Base-by-base conservation (phyloP, 2,888 invertebrate genomes). In the Drosophila multiciliata region DNA sequence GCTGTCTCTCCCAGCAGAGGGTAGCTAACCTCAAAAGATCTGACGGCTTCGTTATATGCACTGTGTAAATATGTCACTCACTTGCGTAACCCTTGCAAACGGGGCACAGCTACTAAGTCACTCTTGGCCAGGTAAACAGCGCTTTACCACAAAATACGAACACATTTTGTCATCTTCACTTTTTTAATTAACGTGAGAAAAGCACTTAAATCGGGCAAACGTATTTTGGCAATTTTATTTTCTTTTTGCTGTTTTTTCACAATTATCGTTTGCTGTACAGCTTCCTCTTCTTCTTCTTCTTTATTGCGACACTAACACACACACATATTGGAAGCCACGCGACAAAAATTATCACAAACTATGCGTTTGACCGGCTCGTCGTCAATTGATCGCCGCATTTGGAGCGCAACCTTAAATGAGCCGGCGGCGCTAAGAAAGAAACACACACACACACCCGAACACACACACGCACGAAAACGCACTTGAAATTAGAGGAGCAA, bases 121-220 rank as follows among this genome's bases (percentile, higher is more conserved):
- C 36, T 55, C n/a, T 29, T 12, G 23, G 29, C 40, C 70, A 54
- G 71, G 52, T 66, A 62, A 50, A 36, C 15, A 45, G 45, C 45
- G 45, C 15, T 20, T 53, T 36, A 49, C 54, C 36, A 40, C 38
- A 69, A 49, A 77, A 73, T 55, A 32, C 54, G 23, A 45, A 40
- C 8, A 26, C 45, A n/a, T 23, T 29, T 40, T 65, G 9, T 42
- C 36, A 50, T 9, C 6, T 64, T 66, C 69, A 42, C 65, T 42
- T 66, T 45, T 63, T 81, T 90, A 83, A 87, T 87, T 90, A 78
- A 67, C 87, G 87, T 87, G 87, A 89, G 87, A 87, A 86, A 74
- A 65, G 23, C 60, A 48, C 63, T 35, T 29, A 33, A 79, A 40
- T 38, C 26, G 35, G 8, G 9, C 23, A 33, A 38, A 7, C 11